Base-by-base conservation (phyloP, 1,140 invertebrate genomes). In the Nephotettix cincticeps region DNA sequence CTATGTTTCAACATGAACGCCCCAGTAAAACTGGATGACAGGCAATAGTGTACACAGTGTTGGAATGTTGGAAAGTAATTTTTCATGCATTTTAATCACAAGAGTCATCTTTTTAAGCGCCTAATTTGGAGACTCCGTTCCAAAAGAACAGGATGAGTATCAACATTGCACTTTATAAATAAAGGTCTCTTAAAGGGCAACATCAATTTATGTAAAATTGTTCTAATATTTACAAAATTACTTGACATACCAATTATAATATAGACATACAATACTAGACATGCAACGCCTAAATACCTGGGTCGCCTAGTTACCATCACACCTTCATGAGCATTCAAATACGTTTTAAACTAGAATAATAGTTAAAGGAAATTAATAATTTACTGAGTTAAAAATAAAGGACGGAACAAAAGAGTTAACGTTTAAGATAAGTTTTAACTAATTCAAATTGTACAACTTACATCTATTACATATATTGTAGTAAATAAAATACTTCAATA, bases 281-380 rank as follows among this genome's bases (percentile, higher is more conserved):
- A 65, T 32, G 30, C 30, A 32, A 25, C 28, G 28, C 19, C 28
- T 65, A 58, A 58, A n/a, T 17, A 17, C 28, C n/a, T 65, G 4
- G 17, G 19, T 65, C 32, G 14, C 61, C 61, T 65, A 58, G n/a
- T 65, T 65, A 65, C 28, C 9, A 65, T 65, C 61, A 65, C 61
- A 65, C 61, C 61, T n/a, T 32, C 32, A 65, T 65, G 61, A 65
- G 61, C 61, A 65, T 65, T 61, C 32, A 25, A 32, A 65, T 65
- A 32, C 19, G 32, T 29, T 63, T 63, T 25, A 51, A 51, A 51
- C 47, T 51, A 51, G 6, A 51, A 51, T 63, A 30, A 63, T 13
- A 25, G 32, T 32, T 30, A 65, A 32, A 23, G 17, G 11, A 32
- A 30, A 32, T 32, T n/a, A 32, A 65, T 65, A 32, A n/a, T 30